Conservation (phyloP, 2,888 invertebrate genomes). For the Venusia cambrica region DNA sequence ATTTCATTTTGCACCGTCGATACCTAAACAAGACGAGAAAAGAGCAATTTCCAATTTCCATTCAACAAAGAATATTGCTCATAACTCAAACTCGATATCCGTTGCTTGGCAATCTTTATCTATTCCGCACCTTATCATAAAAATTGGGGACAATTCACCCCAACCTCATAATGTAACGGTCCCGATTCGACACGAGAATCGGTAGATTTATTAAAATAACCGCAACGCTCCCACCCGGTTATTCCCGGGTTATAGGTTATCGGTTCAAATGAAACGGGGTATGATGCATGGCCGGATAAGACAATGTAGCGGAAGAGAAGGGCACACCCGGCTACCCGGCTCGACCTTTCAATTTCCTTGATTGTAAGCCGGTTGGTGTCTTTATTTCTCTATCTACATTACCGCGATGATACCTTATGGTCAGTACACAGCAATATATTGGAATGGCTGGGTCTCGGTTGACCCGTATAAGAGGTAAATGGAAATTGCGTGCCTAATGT, state of each 20-base stretch:
- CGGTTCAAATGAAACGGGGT: slow-evolving; percentile 41
- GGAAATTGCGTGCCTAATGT: slow-evolving; percentile 24
- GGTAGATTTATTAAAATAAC: slow-evolving; percentile 54
- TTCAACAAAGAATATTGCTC: slow-evolving; percentile 4
- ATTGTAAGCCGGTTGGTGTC: slow-evolving; percentile 48
- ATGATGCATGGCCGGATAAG: slow-evolving; percentile 65
- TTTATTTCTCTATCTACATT: slow-evolving; percentile 50
- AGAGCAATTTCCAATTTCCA: too few species aligned
- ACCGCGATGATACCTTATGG: slow-evolving; percentile 47
- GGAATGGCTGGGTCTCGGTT: slow-evolving; percentile 26
- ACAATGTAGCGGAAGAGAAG: slow-evolving; percentile 65
- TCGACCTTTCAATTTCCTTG: slow-evolving; percentile 74
- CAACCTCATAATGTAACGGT: slow-evolving; percentile 21
- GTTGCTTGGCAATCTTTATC: slow-evolving; percentile 18
- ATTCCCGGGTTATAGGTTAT: slow-evolving; percentile 33
- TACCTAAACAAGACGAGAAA: too few species aligned
- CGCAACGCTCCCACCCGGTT: slow-evolving; percentile 32
- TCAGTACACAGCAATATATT: slow-evolving; percentile 30
- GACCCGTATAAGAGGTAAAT: slow-evolving; percentile 31
- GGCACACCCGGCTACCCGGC: slow-evolving; percentile 47
- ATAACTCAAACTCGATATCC: slow-evolving; percentile 16
- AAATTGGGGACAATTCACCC: slow-evolving; percentile 17
- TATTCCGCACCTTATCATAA: slow-evolving; percentile 22
- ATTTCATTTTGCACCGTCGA: too few species aligned
- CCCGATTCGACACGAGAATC: slow-evolving; percentile 25